Evolutionary conservation across 2,797 vertebrate genomes (phyloP).

Genomic region (Enteromius radiatus): DNA sequence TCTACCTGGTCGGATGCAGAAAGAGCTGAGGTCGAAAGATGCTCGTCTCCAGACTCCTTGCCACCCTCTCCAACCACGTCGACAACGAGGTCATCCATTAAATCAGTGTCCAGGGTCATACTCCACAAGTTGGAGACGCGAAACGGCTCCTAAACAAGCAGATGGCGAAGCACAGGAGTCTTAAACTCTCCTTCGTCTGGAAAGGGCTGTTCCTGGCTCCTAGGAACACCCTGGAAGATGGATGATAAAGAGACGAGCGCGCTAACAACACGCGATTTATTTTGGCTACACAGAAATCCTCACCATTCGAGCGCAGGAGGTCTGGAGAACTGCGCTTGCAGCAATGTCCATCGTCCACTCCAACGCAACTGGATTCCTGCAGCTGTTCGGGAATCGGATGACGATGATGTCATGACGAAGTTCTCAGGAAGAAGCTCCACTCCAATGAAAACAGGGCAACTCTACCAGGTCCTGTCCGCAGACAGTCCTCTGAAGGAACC

Average conservation of each 20-base stretch:
- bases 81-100: constrained; percentile 80
- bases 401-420: constrained; percentile 77
- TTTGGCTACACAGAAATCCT: constrained; percentile 24
- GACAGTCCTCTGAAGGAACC: constrained; percentile 13
- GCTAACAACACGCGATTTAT: not conserved
- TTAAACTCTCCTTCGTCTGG: constrained; percentile 30
- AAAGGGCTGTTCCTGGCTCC: constrained; percentile 4
- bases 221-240: constrained; percentile 1
- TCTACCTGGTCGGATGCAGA: constrained; percentile 54
- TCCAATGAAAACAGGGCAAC: constrained; percentile 73
- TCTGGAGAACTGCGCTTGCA: constrained; percentile 53
- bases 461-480: constrained; percentile 1
- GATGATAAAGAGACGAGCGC: not conserved
- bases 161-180: not conserved
- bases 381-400: constrained; percentile 67
- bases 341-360: constrained; percentile 74
- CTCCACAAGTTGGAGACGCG: constrained; percentile 69
- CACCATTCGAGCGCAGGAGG: constrained; percentile 24
- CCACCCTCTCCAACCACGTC: constrained; percentile 81
- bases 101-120: constrained; percentile 81
- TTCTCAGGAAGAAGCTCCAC: constrained; percentile 63
- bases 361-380: constrained; percentile 66
- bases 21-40: constrained; percentile 46
- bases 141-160: constrained; percentile 41
- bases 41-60: constrained; percentile 71